Conservation (phyloP, 2,797 vertebrate species). For the Euphonia xanthogaster region DNA sequence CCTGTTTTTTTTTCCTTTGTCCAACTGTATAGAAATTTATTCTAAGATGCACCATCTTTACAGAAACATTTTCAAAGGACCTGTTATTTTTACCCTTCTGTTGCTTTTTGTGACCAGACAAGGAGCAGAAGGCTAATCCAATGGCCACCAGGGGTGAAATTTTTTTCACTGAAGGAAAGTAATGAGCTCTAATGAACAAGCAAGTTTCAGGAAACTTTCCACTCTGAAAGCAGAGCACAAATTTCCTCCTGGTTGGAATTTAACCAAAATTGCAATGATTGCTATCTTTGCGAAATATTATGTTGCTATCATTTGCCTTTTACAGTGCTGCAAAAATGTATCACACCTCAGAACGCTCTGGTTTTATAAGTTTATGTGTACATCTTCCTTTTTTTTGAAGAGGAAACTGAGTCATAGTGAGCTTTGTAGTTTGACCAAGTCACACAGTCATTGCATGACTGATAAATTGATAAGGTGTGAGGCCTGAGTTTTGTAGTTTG, state of each 20-base stretch:
- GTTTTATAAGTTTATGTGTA: neutral
- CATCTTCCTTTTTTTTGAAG: neutral
- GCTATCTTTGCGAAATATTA: neutral
- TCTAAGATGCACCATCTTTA: constrained; percentile 23
- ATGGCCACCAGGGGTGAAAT: neutral
- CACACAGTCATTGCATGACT: rapidly evolving
- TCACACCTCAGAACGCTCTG: neutral
- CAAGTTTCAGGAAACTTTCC: neutral
- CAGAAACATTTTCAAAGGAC: neutral
- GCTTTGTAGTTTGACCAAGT: neutral
- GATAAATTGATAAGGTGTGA: neutral
- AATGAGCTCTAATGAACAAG: neutral
- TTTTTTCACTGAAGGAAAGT: neutral
- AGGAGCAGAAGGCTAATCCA: neutral
- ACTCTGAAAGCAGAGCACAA: neutral
- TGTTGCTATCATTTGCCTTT: neutral
- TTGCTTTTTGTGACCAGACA: neutral
- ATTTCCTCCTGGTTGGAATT: neutral
- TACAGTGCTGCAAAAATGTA: neutral
- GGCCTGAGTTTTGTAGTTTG: neutral
- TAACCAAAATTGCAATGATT: neutral
- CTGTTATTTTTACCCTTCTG: constrained; percentile 27
- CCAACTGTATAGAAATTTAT: constrained; percentile 33
- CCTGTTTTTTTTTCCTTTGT: neutral
- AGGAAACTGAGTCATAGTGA: neutral